These are phyloP conservation scores for Ficedula albicollis DNA, from an alignment of 2,797 vertebrate species.

Conservation along the genomic window DNA sequence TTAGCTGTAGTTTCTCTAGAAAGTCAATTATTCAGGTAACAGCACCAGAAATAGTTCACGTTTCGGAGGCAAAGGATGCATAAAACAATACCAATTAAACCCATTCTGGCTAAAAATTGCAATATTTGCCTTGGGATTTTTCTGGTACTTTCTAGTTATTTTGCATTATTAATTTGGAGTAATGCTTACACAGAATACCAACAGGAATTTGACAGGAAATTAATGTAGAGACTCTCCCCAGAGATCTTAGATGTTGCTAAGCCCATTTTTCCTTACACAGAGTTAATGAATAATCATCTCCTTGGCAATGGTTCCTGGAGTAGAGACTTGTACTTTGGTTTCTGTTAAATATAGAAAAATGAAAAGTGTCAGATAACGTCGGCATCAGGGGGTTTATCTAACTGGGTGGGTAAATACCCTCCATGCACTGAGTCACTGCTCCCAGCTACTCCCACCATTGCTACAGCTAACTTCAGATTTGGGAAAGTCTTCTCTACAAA, in stretches of 20 bases:
- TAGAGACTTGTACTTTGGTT: constrained; percentile 27
- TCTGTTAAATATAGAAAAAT: constrained; percentile 34
- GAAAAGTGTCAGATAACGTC: background rate
- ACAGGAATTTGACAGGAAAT: constrained; percentile 51
- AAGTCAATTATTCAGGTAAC: background rate
- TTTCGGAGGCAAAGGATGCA: background rate
- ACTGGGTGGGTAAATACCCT: background rate
- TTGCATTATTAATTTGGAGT: constrained; percentile 47
- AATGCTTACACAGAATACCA: constrained; percentile 29
- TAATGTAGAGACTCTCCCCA: background rate
- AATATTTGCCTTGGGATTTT: background rate
- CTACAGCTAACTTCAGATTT: background rate
- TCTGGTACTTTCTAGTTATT: constrained; percentile 29
- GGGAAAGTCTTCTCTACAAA: background rate
- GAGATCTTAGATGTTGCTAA: constrained; percentile 33
- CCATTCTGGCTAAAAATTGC: background rate
- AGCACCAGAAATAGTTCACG: background rate
- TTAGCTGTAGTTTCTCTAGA: background rate
- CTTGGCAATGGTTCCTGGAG: constrained; percentile 37
- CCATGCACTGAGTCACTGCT: background rate
- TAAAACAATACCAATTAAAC: constrained; percentile 8
- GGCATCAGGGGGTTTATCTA: background rate
- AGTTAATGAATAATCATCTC: constrained; percentile 65
- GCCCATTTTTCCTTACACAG: constrained; percentile 27
- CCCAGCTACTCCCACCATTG: background rate